Conservation (phyloP, 2,888 invertebrate genomes). For the Ochropleura leucogaster region DNA sequence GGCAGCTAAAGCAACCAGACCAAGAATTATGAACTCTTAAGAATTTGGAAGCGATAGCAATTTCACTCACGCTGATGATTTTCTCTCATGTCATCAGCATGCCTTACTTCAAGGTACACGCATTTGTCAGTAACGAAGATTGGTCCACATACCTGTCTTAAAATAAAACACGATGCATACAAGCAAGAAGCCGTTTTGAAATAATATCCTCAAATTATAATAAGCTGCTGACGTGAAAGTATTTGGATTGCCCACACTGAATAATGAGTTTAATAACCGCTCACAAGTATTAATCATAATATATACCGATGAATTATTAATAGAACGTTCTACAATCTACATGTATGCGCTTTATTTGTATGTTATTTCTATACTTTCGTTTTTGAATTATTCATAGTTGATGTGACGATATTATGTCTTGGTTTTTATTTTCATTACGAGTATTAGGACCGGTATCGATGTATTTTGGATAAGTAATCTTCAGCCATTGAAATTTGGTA, state of each 20-base stretch:
- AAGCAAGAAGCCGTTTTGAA: constrained; percentile 17
- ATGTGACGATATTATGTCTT: constrained; percentile 14
- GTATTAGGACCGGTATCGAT: neutral
- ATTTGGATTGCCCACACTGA: constrained; percentile 25
- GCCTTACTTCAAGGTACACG: too few species aligned
- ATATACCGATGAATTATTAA: constrained; percentile 69
- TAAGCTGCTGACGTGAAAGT: constrained; percentile 48
- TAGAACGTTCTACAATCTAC: constrained; percentile 51
- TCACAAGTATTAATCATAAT: constrained; percentile 50
- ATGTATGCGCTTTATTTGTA: constrained; percentile 40
- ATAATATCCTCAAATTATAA: constrained; percentile 15
- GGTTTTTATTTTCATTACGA: constrained; percentile 28
- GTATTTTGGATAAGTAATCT: constrained; percentile 5
- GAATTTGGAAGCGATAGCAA: too few species aligned
- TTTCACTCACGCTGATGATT: too few species aligned
- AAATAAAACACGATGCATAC: neutral
- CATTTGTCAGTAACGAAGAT: too few species aligned
- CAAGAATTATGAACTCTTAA: too few species aligned
- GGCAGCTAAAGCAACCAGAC: too few species aligned
- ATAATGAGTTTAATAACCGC: constrained; percentile 61
- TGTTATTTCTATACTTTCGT: constrained; percentile 73
- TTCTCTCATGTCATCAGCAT: too few species aligned
- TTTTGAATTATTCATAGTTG: constrained; percentile 70
- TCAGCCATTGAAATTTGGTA: constrained; percentile 2
- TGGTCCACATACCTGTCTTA: too few species aligned